Base-by-base conservation (phyloP, 2,888 invertebrate genomes). In the Drosophila emarginata region DNA sequence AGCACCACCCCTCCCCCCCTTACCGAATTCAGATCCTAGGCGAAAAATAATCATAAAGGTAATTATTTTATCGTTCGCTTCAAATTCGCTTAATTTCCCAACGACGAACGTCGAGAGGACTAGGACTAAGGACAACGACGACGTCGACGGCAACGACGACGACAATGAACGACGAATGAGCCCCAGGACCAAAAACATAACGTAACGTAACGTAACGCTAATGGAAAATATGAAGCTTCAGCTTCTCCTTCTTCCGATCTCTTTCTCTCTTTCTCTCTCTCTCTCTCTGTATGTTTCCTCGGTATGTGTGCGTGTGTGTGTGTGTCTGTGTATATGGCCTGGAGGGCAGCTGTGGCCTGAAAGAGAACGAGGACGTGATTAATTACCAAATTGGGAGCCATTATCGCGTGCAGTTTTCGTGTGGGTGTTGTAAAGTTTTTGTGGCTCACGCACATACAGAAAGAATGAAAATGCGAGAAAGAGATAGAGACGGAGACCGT, bases 361-460 rank as follows among this genome's bases (percentile, higher is more conserved):
- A 70, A 67, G 58, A 74, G 71, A 73, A 76, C 74, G 74, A 76
- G 79, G 80, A 88, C 82, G 84, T 87, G 86, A 87, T 87, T 88
- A 88, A 87, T 88, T 84, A 84, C 86, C 88, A 86, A 86, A 87
- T 77, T 86, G 82, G 84, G 79, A 79, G 79, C 79, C 83, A 84
- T 75, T 81, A 78, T 75, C 77, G 77, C 78, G 78, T 78, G 80
- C 78, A 77, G 73, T 80, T 79, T 64, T 45, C 45, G 45, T 45
- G 74, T 72, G 81, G 73, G 72, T 80, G 80, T 77, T 78, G 77
- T 78, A 76, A 82, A 79, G 77, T 79, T 80, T 65, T 56, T 72
- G 65, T 58, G 66, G 63, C 76, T 66, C 79, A 81, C 79, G 67
- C 77, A 74, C 68, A 80, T 64, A 66, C 23, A 63, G 23, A 59